Evolutionary conservation across 2,113 vertebrate genomes (phyloP), one percentile per base, ranked within the genome.

Genomic region (Sceloporus tristichus): DNA sequence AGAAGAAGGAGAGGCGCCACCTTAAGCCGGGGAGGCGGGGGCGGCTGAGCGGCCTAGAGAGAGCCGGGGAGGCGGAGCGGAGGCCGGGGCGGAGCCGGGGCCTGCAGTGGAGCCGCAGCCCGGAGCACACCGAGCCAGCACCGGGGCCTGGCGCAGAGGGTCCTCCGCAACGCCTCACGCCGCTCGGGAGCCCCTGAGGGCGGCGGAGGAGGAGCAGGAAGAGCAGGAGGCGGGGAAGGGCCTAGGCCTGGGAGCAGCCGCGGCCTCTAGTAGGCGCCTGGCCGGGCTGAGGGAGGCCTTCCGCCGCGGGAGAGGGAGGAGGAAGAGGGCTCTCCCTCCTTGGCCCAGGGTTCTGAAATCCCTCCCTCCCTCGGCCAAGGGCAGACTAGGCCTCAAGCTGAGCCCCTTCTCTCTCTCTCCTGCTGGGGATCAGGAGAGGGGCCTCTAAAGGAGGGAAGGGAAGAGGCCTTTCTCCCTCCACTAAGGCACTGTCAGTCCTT

Each of bases 61-160:
- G 93, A 93, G 92, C 92, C 29, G 86, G 83, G 90, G 91, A 93
- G 82, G 95, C 92, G 91, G 96, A 93, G 96, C 95, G 92, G 93
- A 80, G 95, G 91, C 94, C 79, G 94, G 95, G 96, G 96, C 94
- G 96, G 96, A 96, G 96, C 93, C 77, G 95, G 90, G 96, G 96
- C 96, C 96, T 96, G 96, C 96, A 95, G 96, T 94, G 91, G 93
- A 96, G 95, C 95, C 90, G 94, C 93, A 95, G 95, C 95, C 94
- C 91, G 93, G 95, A 94, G 95, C 89, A 91, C 92, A 93, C 65
- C 48, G 54, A 82, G 73, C 79, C 4, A 56, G 85, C 79, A 48
- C 21, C 83, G 54, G 38, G 34, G 54, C 91, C 93, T 78, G 91
- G 91, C 62, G 59, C 68, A 2, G 80, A 89, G 94, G 93, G 66